Evolutionary conservation across 2,797 vertebrate species (phyloP).

Genomic region (Decapterus maruadsi): DNA sequence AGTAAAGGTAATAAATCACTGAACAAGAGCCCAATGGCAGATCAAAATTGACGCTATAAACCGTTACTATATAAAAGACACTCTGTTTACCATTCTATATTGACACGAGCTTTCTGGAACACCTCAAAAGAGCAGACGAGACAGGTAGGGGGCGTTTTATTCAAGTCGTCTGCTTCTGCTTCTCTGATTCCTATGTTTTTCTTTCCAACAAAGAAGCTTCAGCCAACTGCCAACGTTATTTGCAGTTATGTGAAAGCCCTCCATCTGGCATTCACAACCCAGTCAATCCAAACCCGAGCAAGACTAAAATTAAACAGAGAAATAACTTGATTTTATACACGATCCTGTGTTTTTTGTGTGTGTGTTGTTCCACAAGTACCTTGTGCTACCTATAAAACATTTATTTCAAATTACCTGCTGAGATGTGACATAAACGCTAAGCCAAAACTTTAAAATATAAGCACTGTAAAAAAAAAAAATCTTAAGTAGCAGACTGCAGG

Average conservation of each 20-base stretch:
- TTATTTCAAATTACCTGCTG: slow-evolving; percentile 33
- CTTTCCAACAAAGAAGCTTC: slow-evolving; percentile 57
- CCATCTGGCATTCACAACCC: slow-evolving; percentile 71
- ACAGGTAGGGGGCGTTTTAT: slow-evolving; percentile 53
- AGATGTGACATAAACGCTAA: slow-evolving; percentile 5
- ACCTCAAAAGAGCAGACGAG: slow-evolving; percentile 21
- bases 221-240: slow-evolving; percentile 60
- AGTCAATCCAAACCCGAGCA: slow-evolving; percentile 66
- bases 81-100: slow-evolving; percentile 44
- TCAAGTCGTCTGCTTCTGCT: slow-evolving; percentile 52
- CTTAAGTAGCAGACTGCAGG: background rate
- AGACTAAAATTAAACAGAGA: slow-evolving; percentile 63
- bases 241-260: slow-evolving; percentile 67
- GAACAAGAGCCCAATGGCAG: background rate
- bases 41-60: slow-evolving; percentile 19
- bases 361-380: background rate
- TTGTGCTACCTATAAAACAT: slow-evolving; percentile 37
- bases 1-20: slow-evolving; percentile 18
- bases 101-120: slow-evolving; percentile 48
- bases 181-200: slow-evolving; percentile 60
- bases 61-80: slow-evolving; percentile 30
- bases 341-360: slow-evolving; percentile 29
- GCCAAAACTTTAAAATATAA: slow-evolving; percentile 7
- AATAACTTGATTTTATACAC: slow-evolving; percentile 35
- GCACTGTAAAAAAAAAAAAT: background rate